phyloP scores from a whole-genome alignment of 2,113 vertebrate genomes.

The Psittacula cyanocephala region DNA sequence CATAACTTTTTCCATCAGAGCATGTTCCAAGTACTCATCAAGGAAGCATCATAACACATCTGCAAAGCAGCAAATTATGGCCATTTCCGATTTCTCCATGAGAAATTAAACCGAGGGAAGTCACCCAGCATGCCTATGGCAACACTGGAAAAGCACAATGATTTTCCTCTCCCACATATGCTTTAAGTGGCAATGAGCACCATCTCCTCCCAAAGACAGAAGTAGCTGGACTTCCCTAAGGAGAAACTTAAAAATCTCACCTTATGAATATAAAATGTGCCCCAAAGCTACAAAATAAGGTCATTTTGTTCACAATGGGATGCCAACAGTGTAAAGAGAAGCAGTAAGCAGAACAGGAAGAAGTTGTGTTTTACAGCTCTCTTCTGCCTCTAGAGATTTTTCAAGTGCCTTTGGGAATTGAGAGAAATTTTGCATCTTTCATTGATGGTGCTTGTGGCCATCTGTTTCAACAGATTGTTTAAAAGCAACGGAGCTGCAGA shows the following conservation, averaged over 20 bases:
- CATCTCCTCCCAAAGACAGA: background rate
- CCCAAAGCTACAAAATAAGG: background rate
- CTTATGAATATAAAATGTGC: background rate
- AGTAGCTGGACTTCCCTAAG: background rate
- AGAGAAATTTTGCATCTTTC: constrained; percentile 20
- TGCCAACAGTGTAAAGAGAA: background rate
- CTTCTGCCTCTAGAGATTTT: constrained; percentile 40
- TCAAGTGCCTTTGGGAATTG: constrained; percentile 18
- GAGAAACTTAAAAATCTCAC: background rate
- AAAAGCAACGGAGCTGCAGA: constrained; percentile 23
- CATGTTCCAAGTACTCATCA: background rate
- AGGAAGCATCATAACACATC: background rate
- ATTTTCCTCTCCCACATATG: background rate
- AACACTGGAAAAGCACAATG: background rate
- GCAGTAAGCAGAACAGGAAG: background rate
- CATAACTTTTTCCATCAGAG: background rate
- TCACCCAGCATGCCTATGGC: background rate
- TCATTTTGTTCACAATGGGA: constrained; percentile 1
- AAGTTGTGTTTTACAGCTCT: background rate
- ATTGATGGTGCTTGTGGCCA: constrained; percentile 47
- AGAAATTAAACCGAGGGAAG: background rate
- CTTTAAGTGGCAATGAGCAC: background rate
- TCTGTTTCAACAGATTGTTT: constrained; percentile 70
- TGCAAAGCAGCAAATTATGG: background rate
- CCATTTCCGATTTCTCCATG: background rate